These are phyloP conservation scores for Scaptomyza reducta DNA, from an alignment of 2,888 invertebrate genomes.

Conservation along the genomic window DNA sequence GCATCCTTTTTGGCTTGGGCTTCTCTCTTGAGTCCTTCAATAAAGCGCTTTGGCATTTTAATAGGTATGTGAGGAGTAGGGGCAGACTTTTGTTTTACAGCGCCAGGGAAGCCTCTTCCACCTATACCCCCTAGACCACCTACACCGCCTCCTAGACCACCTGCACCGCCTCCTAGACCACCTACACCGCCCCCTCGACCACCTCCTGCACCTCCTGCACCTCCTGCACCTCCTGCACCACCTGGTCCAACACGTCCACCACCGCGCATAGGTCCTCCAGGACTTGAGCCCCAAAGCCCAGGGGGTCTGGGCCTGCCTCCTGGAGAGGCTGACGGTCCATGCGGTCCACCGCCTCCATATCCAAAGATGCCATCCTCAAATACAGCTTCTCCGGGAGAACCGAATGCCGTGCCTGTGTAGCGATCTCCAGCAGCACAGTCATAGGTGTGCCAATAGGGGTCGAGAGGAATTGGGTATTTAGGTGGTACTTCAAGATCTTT, in stretches of 20 bases:
- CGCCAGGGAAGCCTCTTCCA: constrained; percentile 32
- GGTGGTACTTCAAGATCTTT: constrained; percentile 84
- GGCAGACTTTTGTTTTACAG: background rate
- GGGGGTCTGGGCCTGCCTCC: constrained; percentile 25
- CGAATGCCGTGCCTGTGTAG: constrained; percentile 59
- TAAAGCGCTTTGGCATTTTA: constrained; percentile 30
- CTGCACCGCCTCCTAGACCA: background rate
- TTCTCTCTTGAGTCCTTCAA: constrained; percentile 6
- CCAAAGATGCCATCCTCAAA: constrained; percentile 67
- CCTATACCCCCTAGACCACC: background rate
- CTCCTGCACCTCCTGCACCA: background rate
- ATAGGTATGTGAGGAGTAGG: constrained; percentile 34
- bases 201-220: background rate
- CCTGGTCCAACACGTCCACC: constrained; percentile 17
- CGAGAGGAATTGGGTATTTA: constrained; percentile 56
- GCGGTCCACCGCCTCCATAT: constrained; percentile 52
- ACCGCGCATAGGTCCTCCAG: constrained; percentile 30
- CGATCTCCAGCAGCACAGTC: constrained; percentile 76
- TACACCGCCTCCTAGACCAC: background rate
- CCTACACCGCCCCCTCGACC: constrained; percentile 20
- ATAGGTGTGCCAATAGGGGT: constrained; percentile 70
- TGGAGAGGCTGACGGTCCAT: constrained; percentile 37
- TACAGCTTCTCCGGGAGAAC: constrained; percentile 54
- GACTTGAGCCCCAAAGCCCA: constrained; percentile 11
- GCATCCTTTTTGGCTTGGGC: constrained; percentile 29